These are phyloP conservation scores for Mesitornis unicolor DNA, from an alignment of 2,113 vertebrate species.

Conservation along the genomic window DNA sequence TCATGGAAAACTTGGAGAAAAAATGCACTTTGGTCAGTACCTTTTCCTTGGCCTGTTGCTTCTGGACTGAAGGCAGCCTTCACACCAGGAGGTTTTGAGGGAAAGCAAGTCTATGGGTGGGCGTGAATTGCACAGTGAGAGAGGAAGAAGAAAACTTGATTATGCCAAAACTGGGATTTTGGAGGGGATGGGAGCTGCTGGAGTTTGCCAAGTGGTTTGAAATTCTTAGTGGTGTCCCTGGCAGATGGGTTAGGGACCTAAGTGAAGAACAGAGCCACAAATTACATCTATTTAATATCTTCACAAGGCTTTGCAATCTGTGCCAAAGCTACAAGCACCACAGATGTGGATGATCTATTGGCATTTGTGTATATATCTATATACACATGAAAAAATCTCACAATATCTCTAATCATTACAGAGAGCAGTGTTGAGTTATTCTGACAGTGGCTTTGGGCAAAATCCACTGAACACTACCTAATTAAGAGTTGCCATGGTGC, in stretches of 20 bases:
- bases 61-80: neutral
- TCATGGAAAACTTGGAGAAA: neutral
- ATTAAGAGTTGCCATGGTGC: neutral
- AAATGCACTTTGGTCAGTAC: neutral
- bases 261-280: neutral
- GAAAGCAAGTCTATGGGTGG: neutral
- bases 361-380: neutral
- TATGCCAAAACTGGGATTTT: neutral
- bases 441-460: neutral
- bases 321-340: neutral
- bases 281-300: neutral
- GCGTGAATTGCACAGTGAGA: neutral
- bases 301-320: neutral
- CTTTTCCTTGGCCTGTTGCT: neutral
- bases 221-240: neutral
- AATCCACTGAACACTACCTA: neutral
- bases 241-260: neutral
- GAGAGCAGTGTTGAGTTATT: neutral
- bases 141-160: neutral
- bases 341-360: neutral
- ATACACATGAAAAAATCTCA: neutral
- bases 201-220: neutral
- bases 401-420: neutral
- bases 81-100: neutral
- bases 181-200: neutral